Base-by-base conservation (phyloP, 2,113 vertebrate genomes). In the Tinamus guttatus region DNA sequence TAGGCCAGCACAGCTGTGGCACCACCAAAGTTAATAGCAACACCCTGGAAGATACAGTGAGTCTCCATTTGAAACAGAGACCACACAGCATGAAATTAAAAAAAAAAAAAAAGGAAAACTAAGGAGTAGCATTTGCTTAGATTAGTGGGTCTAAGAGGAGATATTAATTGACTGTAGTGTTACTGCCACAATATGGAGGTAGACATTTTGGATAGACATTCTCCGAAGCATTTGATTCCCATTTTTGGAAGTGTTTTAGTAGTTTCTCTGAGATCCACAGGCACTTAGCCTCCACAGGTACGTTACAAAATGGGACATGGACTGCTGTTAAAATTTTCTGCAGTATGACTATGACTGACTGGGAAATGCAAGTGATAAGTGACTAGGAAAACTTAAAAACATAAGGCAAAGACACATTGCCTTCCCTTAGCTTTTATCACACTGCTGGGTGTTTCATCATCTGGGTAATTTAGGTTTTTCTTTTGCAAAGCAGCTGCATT, bases 221-320 rank as follows among this genome's bases (percentile, higher is more conserved):
- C 8, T 64, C 32, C 36, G 62, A 87, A 76, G 9, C 18, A 70
- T 56, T 32, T 13, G 9, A 70, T 19, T 81, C 5, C 19, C 6
- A 15, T 60, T 93, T 89, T 73, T 24, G 27, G 24, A 49, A 77
- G 1, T 47, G 5, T 75, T 5, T 54, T 41, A 70, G 27, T n/a
- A 59, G 27, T 20, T 34, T 25, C 67, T 25, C 45, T 34, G 63
- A 8, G 9, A 63, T 32, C 68, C 7, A 74, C n/a, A 60, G 56
- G 32, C 24, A 51, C 43, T n/a, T 25, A 40, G 21, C 13, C 8
- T 70, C 11, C 9, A 67, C 22, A 59, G 8, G 59, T 47, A 10
- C 41, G 77, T 81, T 83, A 51, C 21, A 81, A 51, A 7, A 32
- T 12, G 62, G 0, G 2, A 16, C 0, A 0, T 5, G 45, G 20